phyloP scores from a whole-genome alignment of 2,113 vertebrate genomes.

The Cricetomys ansorgei region DNA sequence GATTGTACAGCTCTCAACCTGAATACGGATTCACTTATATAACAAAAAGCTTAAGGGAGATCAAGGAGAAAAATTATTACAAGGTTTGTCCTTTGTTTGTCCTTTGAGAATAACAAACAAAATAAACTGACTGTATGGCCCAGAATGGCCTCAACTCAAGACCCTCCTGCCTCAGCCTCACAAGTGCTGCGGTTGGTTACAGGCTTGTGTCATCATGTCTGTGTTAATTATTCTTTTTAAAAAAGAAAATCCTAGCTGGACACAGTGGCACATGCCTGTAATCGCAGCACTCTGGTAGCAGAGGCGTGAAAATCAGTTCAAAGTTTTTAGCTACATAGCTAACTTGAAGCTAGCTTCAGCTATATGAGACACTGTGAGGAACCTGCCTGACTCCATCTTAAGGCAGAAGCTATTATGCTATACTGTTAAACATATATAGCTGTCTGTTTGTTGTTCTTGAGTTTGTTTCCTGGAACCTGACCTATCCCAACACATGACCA shows the following conservation, averaged over 20 bases:
- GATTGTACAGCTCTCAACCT: not conserved
- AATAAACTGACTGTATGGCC: not conserved
- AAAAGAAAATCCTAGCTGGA: not conserved
- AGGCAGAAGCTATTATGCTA: too few relatives aligned
- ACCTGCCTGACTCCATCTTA: too few relatives aligned
- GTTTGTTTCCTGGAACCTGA: too few relatives aligned
- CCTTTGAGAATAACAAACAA: not conserved
- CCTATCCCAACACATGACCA: too few relatives aligned
- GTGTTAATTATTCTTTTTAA: not conserved
- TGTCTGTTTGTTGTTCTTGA: too few relatives aligned
- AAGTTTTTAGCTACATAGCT: not conserved
- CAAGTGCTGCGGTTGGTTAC: too few relatives aligned
- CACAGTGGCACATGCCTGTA: not conserved
- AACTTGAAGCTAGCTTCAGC: not conserved
- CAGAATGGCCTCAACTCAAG: not conserved
- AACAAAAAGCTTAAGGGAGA: constrained; percentile 13
- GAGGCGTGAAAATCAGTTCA: not conserved
- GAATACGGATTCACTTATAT: not conserved
- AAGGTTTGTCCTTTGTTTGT: not conserved
- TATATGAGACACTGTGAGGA: not conserved
- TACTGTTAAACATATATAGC: too few relatives aligned
- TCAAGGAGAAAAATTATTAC: not conserved
- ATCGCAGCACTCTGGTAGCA: not conserved
- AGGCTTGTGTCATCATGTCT: not conserved
- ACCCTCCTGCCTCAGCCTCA: not conserved